Evolutionary conservation across 1,140 invertebrate genomes (phyloP).

Genomic region (Drosophila tristis): DNA sequence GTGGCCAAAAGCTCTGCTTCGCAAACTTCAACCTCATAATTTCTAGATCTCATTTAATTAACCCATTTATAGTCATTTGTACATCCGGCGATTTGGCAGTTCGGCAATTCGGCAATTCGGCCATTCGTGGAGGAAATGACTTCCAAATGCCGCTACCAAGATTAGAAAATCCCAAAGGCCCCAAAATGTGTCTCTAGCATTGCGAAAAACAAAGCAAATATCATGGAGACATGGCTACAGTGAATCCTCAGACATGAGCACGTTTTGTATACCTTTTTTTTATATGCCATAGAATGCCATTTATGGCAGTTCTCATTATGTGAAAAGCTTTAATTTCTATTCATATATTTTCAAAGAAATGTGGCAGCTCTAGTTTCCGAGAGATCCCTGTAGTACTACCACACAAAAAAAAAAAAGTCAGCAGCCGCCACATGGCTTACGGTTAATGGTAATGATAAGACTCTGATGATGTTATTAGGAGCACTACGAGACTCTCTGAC

Average conservation of each 20-base stretch:
- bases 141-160: slow-evolving; percentile 32
- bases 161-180: slow-evolving; percentile 30
- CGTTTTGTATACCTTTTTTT: not conserved
- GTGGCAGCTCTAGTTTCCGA: not conserved
- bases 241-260: not conserved
- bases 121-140: slow-evolving; percentile 58
- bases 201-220: slow-evolving; percentile 27
- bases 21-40: too few relatives aligned
- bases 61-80: slow-evolving; percentile 74
- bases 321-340: too few relatives aligned
- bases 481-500: slow-evolving; percentile 47
- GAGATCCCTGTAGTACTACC: slow-evolving; percentile 10
- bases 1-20: slow-evolving; percentile 3
- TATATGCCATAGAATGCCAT: not conserved
- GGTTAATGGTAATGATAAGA: slow-evolving; percentile 55
- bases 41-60: slow-evolving; percentile 61
- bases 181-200: slow-evolving; percentile 27
- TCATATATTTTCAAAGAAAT: not conserved
- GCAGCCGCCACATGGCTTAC: slow-evolving; percentile 53
- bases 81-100: slow-evolving; percentile 65
- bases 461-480: slow-evolving; percentile 52
- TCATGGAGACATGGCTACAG: slow-evolving; percentile 7
- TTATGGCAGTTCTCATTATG: too few relatives aligned
- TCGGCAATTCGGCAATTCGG: too few relatives aligned
- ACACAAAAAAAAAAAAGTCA: slow-evolving; percentile 45